Evolutionary conservation across 1,140 invertebrate genomes (phyloP).

Genomic region (Pseudomyrmex dendroicus): DNA sequence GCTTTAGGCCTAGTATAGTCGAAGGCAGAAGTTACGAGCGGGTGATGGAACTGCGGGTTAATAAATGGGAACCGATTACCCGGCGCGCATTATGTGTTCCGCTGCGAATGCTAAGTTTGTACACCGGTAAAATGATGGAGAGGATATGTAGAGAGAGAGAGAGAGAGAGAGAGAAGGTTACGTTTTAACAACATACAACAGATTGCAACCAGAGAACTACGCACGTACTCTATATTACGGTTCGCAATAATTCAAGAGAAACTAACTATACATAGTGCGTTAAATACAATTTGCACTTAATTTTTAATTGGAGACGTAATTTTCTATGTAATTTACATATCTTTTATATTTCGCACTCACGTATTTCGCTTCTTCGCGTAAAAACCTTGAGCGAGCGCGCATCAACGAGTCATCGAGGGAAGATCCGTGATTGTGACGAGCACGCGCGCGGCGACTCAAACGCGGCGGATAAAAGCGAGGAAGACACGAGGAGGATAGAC

Average conservation of each 20-base stretch:
- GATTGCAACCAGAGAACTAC: neutral
- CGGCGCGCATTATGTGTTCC: slow-evolving; percentile 8
- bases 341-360: neutral
- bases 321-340: too few relatives aligned
- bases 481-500: slow-evolving; percentile 44
- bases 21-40: slow-evolving; percentile 51
- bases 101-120: slow-evolving; percentile 24
- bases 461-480: slow-evolving; percentile 9
- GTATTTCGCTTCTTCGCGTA: neutral
- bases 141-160: neutral
- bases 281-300: too few relatives aligned
- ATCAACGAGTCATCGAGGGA: neutral
- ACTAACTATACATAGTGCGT: too few relatives aligned
- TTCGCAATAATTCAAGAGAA: neutral
- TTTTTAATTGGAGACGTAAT: too few relatives aligned
- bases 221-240: neutral
- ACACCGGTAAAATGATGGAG: neutral
- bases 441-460: neutral
- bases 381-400: neutral
- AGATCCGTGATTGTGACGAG: neutral
- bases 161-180: neutral
- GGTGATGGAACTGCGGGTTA: slow-evolving; percentile 26
- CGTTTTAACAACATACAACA: neutral
- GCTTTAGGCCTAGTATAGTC: slow-evolving; percentile 52
- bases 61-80: slow-evolving; percentile 51